A percentile compares a stretch with the other conserved stretches of the same genome.
These are phyloP conservation scores for Cephus nigrinus DNA, from an alignment of 2,888 invertebrate genomes.

Conservation along the genomic window DNA sequence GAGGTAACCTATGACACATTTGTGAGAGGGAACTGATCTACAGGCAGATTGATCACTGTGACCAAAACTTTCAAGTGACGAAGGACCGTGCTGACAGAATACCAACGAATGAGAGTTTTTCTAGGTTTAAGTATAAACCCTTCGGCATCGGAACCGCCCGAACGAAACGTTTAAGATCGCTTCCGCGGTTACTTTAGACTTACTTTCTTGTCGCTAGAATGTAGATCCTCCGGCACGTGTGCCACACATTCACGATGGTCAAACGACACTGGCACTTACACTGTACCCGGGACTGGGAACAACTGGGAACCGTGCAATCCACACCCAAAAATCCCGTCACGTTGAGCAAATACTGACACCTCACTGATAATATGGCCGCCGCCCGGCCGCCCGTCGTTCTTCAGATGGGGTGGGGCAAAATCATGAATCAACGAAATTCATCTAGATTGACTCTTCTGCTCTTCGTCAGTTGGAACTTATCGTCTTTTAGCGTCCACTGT, in stretches of 20 bases:
- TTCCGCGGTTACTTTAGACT: slow-evolving; percentile 12
- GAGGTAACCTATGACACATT: slow-evolving; percentile 3
- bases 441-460: neutral
- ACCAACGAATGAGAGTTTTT: neutral
- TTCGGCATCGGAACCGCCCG: slow-evolving; percentile 2
- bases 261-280: slow-evolving; percentile 53
- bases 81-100: neutral
- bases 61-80: neutral
- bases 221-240: slow-evolving; percentile 49
- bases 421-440: slow-evolving; percentile 1
- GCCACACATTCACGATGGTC: slow-evolving; percentile 54
- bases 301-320: slow-evolving; percentile 59
- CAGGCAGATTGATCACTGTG: neutral
- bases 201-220: slow-evolving; percentile 34
- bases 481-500: neutral
- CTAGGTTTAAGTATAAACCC: neutral
- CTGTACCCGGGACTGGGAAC: slow-evolving; percentile 34
- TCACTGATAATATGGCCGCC: slow-evolving; percentile 66
- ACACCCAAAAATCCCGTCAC: slow-evolving; percentile 65
- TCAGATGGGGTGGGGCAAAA: slow-evolving; percentile 24
- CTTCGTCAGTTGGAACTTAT: neutral
- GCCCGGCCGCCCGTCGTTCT: slow-evolving; percentile 40
- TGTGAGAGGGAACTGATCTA: neutral
- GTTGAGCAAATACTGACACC: slow-evolving; percentile 66
- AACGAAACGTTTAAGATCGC: slow-evolving; percentile 3